Base-by-base conservation (phyloP, 2,113 vertebrate species). In the Rattus rattus region DNA sequence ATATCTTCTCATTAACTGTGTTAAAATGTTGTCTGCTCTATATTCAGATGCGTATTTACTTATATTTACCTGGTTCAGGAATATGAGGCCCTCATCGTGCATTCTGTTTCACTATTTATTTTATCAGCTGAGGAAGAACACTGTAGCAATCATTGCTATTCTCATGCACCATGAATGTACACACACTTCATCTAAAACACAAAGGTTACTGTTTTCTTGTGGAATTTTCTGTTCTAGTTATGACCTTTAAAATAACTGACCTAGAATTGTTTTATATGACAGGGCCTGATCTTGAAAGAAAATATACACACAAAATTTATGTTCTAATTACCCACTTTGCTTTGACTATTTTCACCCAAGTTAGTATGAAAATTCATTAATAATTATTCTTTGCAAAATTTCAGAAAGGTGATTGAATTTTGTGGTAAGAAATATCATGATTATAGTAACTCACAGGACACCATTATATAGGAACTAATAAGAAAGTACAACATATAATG, bases 231-330 rank as follows among this genome's bases (percentile, higher is more conserved):
- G 43, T 94, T 92, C 67, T 70, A 39, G 73, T 80, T 63, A 65
- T 86, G 81, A 96, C 89, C 59, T 96, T 95, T 30, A 81, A 49
- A 49, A 90, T 6, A 95, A 56, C 14, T 84, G 65, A 81, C 81
- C 19, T 61, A 22, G 24, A 86, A 75, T 12, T 12, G 49, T 86
- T 69, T 95, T 43, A 88, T 1, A 30, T 39, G 61, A 52, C 80
- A 24, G 85, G 63, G 56, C 95, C 81, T 94, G 36, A 65, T 39
- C 36, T 88, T 76, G 80, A 85, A 76, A 72, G 8, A 56, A 91
- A 56, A 56, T 22, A 39, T 3, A 73, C 2, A 22, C 2, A 70
- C 73, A 81, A 10, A 30, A 86, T 92, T 90, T 75, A 54, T 56
- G 9, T 65, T 73, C 3, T 5, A 24, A 85, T 92, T 83, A 56